Conservation (phyloP, 2,888 invertebrate species). For the Frankliniella intonsa region DNA sequence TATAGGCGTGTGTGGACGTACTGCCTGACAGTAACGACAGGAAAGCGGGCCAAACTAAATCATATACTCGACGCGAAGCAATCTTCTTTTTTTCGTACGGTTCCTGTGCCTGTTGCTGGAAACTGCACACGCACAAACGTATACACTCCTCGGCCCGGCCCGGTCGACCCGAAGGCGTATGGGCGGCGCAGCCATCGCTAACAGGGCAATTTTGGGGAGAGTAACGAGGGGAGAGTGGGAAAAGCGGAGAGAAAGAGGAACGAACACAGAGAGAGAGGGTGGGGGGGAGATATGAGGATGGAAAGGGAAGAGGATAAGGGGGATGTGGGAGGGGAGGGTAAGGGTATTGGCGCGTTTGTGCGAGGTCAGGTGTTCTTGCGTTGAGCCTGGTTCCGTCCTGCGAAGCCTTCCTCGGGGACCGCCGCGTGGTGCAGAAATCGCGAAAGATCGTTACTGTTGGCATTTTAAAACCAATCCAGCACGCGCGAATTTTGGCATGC, state of each 20-base stretch:
- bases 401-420: too few species aligned
- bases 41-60: neutral
- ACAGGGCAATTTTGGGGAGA: constrained; percentile 24
- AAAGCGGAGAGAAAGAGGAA: neutral
- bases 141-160: neutral
- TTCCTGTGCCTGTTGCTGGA: neutral
- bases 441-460: too few species aligned
- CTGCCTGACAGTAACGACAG: neutral
- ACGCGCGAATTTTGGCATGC: neutral
- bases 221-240: neutral
- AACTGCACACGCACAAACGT: neutral
- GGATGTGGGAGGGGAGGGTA: neutral
- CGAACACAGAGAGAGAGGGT: neutral
- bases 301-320: neutral
- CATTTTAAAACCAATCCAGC: neutral
- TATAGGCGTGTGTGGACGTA: too few species aligned
- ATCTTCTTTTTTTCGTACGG: neutral
- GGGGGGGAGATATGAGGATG: neutral
- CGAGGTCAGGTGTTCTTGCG: too few species aligned
- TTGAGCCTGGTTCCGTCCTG: too few species aligned
- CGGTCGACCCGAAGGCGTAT: too few species aligned
- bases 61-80: neutral
- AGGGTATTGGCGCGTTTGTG: neutral
- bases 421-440: too few species aligned
- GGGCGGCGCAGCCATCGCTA: neutral